A percentile compares a stretch with the other conserved stretches of the same genome.
Conservation (phyloP, 2,888 invertebrate genomes). For the Nematopogon swammerdamellus region DNA sequence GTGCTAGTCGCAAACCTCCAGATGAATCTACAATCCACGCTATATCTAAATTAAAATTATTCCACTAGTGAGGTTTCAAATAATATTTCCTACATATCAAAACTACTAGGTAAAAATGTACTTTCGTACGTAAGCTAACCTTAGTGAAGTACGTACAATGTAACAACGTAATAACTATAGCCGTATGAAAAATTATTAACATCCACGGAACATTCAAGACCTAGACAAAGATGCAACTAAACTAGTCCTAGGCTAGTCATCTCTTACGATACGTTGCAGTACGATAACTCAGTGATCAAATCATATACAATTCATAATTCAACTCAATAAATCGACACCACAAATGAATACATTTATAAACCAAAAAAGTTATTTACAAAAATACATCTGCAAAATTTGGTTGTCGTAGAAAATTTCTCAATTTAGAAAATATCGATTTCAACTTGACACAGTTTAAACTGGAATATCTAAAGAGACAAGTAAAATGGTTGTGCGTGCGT, state of each 20-base stretch:
- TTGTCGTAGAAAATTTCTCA: no score
- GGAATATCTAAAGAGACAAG: no score
- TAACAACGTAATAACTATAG: slow-evolving; percentile 40
- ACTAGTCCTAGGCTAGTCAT: neutral
- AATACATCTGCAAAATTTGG: no score
- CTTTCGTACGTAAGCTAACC: slow-evolving; percentile 30
- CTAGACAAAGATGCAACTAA: slow-evolving; percentile 8
- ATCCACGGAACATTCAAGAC: slow-evolving; percentile 33
- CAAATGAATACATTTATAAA: neutral
- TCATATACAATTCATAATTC: slow-evolving; percentile 24
- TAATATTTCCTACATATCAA: slow-evolving; percentile 35
- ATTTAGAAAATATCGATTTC: no score
- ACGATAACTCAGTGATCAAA: slow-evolving; percentile 11
- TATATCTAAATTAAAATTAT: slow-evolving; percentile 34
- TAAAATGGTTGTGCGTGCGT: no score
- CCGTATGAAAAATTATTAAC: slow-evolving; percentile 38
- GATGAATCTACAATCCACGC: slow-evolving; percentile 25
- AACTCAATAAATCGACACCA: neutral
- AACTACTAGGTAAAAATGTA: slow-evolving; percentile 46
- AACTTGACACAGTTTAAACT: no score
- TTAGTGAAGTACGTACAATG: slow-evolving; percentile 38
- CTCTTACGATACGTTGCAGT: neutral
- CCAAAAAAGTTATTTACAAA: slow-evolving; percentile 5
- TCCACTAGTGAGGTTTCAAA: slow-evolving; percentile 54
- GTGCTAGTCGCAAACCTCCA: slow-evolving; percentile 38